Base-by-base conservation (phyloP, 2,888 invertebrate species). In the Petrolisthes manimaculis region DNA sequence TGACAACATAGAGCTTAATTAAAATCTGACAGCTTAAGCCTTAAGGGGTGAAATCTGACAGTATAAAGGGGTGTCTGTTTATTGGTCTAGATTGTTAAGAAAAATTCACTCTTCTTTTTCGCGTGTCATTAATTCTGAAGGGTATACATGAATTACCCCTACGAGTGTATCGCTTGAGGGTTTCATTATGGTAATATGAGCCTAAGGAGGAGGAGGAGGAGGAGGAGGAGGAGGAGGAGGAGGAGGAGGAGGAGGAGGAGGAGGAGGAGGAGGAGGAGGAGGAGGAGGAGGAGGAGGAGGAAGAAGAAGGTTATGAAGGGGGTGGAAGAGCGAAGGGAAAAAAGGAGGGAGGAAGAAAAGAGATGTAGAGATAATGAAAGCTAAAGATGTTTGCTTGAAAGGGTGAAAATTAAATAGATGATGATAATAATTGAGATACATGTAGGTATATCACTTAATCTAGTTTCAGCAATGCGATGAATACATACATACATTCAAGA, bases 141-240 rank as follows among this genome's bases (percentile, higher is more conserved):
- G 79, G 37, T 69, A 83, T 83, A 79, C 79, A 83, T 87, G 83
- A 87, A 87, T 87, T 83, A 87, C 80, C 71, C 51, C 71, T 71
- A 71, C 8, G 69, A 79, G 83, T 51, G 78, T 83, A 79, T 83
- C 83, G 56, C 87, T 83, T 71, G 56, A 61, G 87, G 56, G 83
- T 79, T 87, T 79, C 83, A 83, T 83, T 79, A 83, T 71, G 81
- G 86, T 78, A 83, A 83, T 86, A 78, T 86, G 78, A 21, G 75
- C 79, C 37, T 83, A 56, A 79, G 37, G 78, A n/a, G n/a, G 55
- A 37, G 71, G n/a, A 12, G 56, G 82, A 14, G 21, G 12, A 51
- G 24, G 71, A 21, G 1, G 54, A 21, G 79, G 67, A 53, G 78
- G 21, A 21, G 51, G 24, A 21, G 81, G 53, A n/a, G 1, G 54